phyloP scores from a whole-genome alignment of 2,113 vertebrate genomes.

The Amblyopsis rosae region DNA sequence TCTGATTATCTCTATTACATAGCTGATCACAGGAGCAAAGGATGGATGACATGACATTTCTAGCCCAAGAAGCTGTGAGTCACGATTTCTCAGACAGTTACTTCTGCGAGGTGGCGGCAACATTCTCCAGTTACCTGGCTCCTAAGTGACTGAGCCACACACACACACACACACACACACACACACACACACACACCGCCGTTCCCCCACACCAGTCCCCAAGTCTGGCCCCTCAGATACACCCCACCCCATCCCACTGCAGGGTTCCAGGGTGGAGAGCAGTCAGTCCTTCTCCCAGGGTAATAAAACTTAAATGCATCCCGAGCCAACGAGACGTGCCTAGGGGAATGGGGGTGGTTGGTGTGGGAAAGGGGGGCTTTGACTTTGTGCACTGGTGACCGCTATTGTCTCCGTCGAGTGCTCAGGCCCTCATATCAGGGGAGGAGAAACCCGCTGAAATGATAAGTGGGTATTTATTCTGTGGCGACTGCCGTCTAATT shows the following conservation, averaged over 20 bases:
- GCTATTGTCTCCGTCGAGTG: slow-evolving; percentile 53
- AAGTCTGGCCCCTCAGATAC: slow-evolving; percentile 21
- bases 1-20: too few relatives aligned
- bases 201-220: not conserved
- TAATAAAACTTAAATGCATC: slow-evolving; percentile 69
- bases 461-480: slow-evolving; percentile 64
- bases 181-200: slow-evolving; percentile 8
- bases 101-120: slow-evolving; percentile 14
- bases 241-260: slow-evolving; percentile 22
- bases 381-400: slow-evolving; percentile 35
- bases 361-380: slow-evolving; percentile 17
- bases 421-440: slow-evolving; percentile 37
- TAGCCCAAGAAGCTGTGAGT: slow-evolving; percentile 13
- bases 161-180: not conserved
- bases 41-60: too few relatives aligned
- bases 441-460: slow-evolving; percentile 47
- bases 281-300: slow-evolving; percentile 48
- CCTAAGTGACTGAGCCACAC: slow-evolving; percentile 53
- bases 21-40: too few relatives aligned
- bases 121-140: slow-evolving; percentile 58
- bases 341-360: not conserved
- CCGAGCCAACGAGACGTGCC: slow-evolving; percentile 42
- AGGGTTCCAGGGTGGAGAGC: slow-evolving; percentile 52
- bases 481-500: slow-evolving; percentile 57
- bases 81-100: slow-evolving; percentile 9